These are phyloP conservation scores for Hydractinia symbiolongicarpus DNA, from an alignment of 30 jellyfish, hydroid and myxozoan genomes.

Conservation along the genomic window DNA sequence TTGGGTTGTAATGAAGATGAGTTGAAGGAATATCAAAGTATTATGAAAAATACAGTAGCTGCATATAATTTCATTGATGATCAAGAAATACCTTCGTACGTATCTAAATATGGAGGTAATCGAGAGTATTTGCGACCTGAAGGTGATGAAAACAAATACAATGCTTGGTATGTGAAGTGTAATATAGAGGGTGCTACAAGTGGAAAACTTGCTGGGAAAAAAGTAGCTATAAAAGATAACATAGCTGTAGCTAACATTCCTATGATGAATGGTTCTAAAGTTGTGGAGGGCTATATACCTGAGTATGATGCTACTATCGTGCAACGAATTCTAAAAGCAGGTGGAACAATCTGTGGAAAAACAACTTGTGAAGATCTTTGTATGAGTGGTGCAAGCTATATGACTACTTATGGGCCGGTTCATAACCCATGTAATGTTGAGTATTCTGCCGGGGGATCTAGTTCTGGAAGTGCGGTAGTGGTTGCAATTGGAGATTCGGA, in stretches of 20 bases:
- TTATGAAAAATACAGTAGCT: neutral
- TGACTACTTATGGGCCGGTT: slow-evolving; percentile 11
- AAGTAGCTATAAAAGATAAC: slow-evolving; percentile 23
- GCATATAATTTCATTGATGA: neutral
- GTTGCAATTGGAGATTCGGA: slow-evolving; percentile 24
- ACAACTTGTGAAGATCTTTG: slow-evolving; percentile 18
- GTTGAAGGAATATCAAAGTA: neutral
- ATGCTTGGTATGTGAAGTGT: slow-evolving; percentile 23
- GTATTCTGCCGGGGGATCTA: slow-evolving; percentile 13
- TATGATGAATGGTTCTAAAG: slow-evolving; percentile 28
- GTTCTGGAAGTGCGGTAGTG: slow-evolving; percentile 23
- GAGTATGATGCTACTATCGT: slow-evolving; percentile 32
- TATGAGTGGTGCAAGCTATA: slow-evolving; percentile 21
- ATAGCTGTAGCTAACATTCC: slow-evolving; percentile 24
- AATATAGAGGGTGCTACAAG: neutral
- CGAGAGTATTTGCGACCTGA: neutral
- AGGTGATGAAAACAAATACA: neutral
- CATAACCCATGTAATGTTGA: slow-evolving; percentile 1
- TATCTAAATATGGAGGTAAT: neutral
- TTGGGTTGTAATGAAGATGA: slow-evolving; percentile 1
- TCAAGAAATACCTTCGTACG: neutral
- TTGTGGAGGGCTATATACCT: slow-evolving; percentile 28
- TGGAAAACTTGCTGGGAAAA: slow-evolving; percentile 24
- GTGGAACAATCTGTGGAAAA: slow-evolving; percentile 4
- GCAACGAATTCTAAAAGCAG: neutral